Evolutionary conservation across 1,140 invertebrate species (phyloP).

Genomic region (Mycetomoellerius zeteki): DNA sequence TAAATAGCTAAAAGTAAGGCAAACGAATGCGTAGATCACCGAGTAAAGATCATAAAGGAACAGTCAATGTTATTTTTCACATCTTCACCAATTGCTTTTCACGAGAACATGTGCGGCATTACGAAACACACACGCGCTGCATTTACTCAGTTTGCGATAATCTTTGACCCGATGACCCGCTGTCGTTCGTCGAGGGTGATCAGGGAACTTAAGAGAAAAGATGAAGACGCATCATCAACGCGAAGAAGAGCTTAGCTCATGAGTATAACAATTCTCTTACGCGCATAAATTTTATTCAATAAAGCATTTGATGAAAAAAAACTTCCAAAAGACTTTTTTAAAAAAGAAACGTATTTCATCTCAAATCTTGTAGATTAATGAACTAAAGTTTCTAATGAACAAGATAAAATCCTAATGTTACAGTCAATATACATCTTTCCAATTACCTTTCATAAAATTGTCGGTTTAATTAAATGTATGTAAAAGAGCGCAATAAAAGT

Average conservation of each 20-base stretch:
- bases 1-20: slow-evolving; percentile 32
- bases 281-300: not conserved
- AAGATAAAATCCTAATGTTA: not conserved
- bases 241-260: not conserved
- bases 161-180: slow-evolving; percentile 65
- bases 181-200: slow-evolving; percentile 23
- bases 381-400: not conserved
- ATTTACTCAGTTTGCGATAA: slow-evolving; percentile 68
- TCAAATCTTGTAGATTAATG: not conserved
- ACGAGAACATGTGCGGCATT: slow-evolving; percentile 36
- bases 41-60: slow-evolving; percentile 49
- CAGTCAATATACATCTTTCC: too few relatives aligned
- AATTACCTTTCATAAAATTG: not conserved
- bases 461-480: not conserved
- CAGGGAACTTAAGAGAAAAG: slow-evolving; percentile 43
- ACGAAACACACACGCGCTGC: slow-evolving; percentile 65
- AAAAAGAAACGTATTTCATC: not conserved
- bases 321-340: not conserved
- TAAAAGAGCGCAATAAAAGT: not conserved
- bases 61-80: slow-evolving; percentile 49
- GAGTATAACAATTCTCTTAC: slow-evolving; percentile 10
- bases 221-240: not conserved
- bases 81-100: slow-evolving; percentile 26
- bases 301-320: not conserved
- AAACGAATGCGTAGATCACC: not conserved